Evolutionary conservation across 2,888 invertebrate genomes (phyloP), one percentile per base, ranked within the genome.

Genomic region (Prosopocoilus inquinatus): DNA sequence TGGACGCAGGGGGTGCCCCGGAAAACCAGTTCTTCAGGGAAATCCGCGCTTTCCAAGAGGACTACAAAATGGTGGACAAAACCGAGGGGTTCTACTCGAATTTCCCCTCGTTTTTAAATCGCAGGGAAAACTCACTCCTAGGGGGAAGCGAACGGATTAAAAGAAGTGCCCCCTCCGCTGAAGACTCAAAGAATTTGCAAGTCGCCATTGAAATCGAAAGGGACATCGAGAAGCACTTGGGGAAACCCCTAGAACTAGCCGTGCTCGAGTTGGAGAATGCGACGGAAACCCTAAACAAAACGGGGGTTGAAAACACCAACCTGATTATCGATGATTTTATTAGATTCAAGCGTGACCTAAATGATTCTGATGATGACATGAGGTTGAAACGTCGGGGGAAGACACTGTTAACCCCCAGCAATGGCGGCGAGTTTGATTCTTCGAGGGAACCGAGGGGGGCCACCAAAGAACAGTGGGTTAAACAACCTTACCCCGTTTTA

Each of bases 381-480:
- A 20, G 53, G 9, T 43, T 50, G 9, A 58, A 59, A 47, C 51
- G 55, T 1, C 20, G 20, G 7, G 20, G 20, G 20, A 28, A 28
- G 7, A 5, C 20, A 5, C 20, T 28, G 20, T 28, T 28, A 7
- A 5, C 20, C 20, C 20, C 20, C 20, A 28, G 20, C 20, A 28
- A 7, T 34, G 59, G 62, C 20, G 66, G 64, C 45, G 69, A 70
- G 60, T 59, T 68, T 3, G 63, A 63, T 36, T 53, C 50, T 2
- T 61, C 77, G 75, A 77, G 84, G 55, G 85, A 85, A 52, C 80
- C 84, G 0, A 77, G 84, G 63, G 75, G 76, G 16, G 81, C 81
- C 0, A 81, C 81, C 1, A 82, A 82, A 58, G 83, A 84, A 60
- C 83, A 84, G 65, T 85, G 85, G 85, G 78, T 83, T 9, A 84